A percentile compares a stretch with the other conserved stretches of the same genome.
Conservation (phyloP, 1,140 invertebrate genomes). For the Oryzaephilus surinamensis region DNA sequence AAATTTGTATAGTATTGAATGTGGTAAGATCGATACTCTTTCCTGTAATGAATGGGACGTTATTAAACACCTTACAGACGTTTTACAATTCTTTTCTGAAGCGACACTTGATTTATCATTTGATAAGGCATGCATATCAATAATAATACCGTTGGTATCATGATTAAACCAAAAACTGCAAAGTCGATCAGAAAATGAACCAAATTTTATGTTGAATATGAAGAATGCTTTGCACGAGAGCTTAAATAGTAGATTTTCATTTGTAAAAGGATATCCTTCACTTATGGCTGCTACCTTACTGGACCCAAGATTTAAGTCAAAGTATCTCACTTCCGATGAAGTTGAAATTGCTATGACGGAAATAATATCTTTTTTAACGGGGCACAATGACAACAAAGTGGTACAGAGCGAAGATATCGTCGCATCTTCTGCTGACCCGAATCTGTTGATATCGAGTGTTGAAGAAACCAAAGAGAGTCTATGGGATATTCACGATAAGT, state of each 20-base stretch:
- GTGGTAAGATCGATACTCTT: conserved; percentile 5
- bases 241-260: conserved; percentile 20
- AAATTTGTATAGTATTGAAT: conserved; percentile 24
- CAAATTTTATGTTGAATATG: conserved; percentile 13
- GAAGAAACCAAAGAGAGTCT: background rate
- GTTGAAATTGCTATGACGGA: conserved; percentile 14
- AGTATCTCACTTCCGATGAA: conserved; percentile 19
- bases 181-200: conserved; percentile 12
- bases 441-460: background rate
- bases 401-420: background rate
- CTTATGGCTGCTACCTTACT: conserved; percentile 20
- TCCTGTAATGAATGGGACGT: conserved; percentile 2
- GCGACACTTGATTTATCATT: conserved; percentile 11
- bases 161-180: conserved; percentile 9
- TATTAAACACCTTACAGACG: conserved; percentile 6
- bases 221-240: conserved; percentile 15
- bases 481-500: conserved; percentile 1
- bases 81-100: conserved; percentile 13
- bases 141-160: conserved; percentile 11
- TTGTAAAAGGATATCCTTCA: conserved; percentile 9
- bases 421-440: background rate
- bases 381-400: background rate
- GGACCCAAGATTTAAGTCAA: conserved; percentile 25
- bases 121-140: conserved; percentile 9
- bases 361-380: conserved; percentile 8